Percentiles rank a stretch among this genome's conserved stretches.
Evolutionary conservation across 1,140 invertebrate species (phyloP).

Genomic region (Drosophila biarmipes): DNA sequence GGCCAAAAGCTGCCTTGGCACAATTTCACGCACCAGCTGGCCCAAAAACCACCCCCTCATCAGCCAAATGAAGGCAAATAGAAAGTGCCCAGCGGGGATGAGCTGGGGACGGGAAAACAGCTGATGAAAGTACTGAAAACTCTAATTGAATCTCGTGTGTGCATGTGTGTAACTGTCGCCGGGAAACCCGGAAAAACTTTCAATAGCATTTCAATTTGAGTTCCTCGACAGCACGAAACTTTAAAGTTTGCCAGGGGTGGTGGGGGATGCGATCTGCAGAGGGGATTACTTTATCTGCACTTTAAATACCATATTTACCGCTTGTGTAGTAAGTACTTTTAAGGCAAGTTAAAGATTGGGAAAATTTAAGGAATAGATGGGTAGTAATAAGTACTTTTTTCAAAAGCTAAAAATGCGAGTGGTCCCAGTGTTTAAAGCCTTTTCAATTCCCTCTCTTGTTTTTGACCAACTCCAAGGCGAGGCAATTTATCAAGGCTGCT

Average conservation of each 20-base stretch:
- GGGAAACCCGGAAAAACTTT: conserved; percentile 60
- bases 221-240: conserved; percentile 19
- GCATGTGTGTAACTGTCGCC: conserved; percentile 30
- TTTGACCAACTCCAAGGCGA: not conserved
- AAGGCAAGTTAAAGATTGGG: not conserved
- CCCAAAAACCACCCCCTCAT: conserved; percentile 2
- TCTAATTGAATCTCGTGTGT: conserved; percentile 72
- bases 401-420: no score
- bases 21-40: conserved; percentile 63
- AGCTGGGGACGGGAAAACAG: conserved; percentile 5
- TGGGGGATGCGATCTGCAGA: not conserved
- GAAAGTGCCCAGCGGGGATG: conserved; percentile 39
- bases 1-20: conserved; percentile 34
- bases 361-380: no score
- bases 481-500: conserved; percentile 9
- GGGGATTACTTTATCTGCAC: not conserved
- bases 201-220: conserved; percentile 68
- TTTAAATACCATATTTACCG: conserved; percentile 5
- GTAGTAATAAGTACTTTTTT: no score
- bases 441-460: conserved; percentile 8
- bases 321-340: not conserved
- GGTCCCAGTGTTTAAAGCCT: not conserved
- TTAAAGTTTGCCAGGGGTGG: not conserved
- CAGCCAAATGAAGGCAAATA: conserved; percentile 60
- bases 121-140: conserved; percentile 71